phyloP scores from a whole-genome alignment of 2,888 invertebrate species.

The Strigamia maritima region DNA sequence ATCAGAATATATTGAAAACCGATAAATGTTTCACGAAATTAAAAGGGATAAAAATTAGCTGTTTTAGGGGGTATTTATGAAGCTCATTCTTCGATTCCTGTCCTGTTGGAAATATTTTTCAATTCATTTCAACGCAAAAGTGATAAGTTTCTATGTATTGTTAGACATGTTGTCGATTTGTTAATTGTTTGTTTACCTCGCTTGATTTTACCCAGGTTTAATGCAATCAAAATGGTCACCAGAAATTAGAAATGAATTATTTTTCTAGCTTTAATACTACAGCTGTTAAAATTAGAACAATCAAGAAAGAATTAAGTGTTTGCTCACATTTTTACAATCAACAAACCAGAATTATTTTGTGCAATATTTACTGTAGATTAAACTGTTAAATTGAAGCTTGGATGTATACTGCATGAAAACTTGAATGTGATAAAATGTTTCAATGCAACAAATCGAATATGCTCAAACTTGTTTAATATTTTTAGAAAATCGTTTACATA shows the following conservation, averaged over 20 bases:
- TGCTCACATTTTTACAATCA: background rate
- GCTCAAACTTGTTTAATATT: background rate
- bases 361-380: background rate
- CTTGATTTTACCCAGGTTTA: too few relatives aligned
- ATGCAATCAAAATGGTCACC: too few relatives aligned
- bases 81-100: too few relatives aligned
- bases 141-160: too few relatives aligned
- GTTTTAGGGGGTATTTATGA: too few relatives aligned
- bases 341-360: background rate
- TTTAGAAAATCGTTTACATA: background rate
- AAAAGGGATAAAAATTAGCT: background rate
- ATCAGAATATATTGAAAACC: constrained; percentile 64
- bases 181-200: too few relatives aligned
- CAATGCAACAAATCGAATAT: background rate
- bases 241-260: background rate
- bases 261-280: background rate
- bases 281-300: background rate
- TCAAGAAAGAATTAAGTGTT: background rate
- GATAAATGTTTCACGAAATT: background rate
- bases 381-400: background rate
- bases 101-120: too few relatives aligned
- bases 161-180: too few relatives aligned
- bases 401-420: background rate
- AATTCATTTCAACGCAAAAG: too few relatives aligned
- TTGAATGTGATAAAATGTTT: constrained; percentile 2